Percentiles rank a stretch among this genome's conserved stretches.
phyloP scores from a whole-genome alignment of 2,113 vertebrate genomes.

The Narcine bancroftii region DNA sequence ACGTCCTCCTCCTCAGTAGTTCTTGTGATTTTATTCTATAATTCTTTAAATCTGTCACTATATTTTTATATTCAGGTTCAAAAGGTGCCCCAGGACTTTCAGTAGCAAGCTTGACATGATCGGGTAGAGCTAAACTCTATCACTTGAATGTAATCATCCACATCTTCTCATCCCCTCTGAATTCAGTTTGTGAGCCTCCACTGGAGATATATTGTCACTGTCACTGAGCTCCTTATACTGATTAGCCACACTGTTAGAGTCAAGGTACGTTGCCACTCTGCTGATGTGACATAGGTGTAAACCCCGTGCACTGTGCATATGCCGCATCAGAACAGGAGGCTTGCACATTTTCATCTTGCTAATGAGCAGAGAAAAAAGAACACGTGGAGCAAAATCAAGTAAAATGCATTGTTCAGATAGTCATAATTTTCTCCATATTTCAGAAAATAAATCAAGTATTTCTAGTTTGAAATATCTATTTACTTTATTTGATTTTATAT shows the following conservation, averaged over 20 bases:
- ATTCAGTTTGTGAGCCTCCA: background rate
- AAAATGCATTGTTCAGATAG: background rate
- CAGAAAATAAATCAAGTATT: background rate
- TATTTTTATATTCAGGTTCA: background rate
- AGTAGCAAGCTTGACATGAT: background rate
- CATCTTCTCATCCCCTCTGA: no score
- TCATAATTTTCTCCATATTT: background rate
- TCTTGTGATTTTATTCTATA: background rate
- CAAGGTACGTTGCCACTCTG: background rate
- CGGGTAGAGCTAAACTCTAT: background rate
- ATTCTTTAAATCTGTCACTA: background rate
- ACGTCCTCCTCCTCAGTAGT: background rate
- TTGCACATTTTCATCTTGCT: background rate
- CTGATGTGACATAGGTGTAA: background rate
- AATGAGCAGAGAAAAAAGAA: background rate
- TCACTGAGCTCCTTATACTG: background rate
- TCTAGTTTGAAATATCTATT: background rate
- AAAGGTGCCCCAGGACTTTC: background rate
- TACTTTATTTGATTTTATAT: constrained; percentile 1
- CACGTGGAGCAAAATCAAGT: background rate
- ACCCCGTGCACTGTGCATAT: background rate
- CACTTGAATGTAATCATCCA: no score
- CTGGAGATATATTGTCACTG: background rate
- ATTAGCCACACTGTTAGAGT: background rate
- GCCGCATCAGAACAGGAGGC: background rate